These are phyloP conservation scores for Aelia acuminata DNA, from an alignment of 2,888 invertebrate genomes.

Conservation along the genomic window DNA sequence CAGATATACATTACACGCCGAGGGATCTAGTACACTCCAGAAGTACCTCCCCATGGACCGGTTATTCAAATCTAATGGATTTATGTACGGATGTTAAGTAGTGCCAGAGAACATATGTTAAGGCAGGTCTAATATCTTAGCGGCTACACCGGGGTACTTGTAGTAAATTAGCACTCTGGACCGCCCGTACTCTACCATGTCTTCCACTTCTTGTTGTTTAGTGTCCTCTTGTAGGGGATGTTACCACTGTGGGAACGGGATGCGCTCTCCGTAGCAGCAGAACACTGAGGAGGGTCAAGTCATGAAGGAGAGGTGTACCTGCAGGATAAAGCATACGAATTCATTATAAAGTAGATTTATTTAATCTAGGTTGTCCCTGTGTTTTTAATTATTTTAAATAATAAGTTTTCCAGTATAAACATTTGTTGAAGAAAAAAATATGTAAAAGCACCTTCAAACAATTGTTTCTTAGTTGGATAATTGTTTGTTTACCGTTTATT, in stretches of 20 bases:
- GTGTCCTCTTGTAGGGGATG: neutral
- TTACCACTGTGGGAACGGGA: neutral
- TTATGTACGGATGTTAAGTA: slow-evolving; percentile 20
- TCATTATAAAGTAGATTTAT: too few relatives aligned
- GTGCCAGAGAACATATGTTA: neutral
- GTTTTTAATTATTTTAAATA: too few relatives aligned
- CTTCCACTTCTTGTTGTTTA: neutral
- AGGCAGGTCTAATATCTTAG: neutral
- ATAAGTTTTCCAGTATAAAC: too few relatives aligned
- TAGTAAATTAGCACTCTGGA: neutral
- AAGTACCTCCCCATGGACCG: neutral
- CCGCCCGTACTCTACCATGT: neutral
- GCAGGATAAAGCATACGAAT: too few relatives aligned
- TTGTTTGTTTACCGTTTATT: too few relatives aligned
- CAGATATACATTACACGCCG: neutral
- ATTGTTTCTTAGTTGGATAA: too few relatives aligned
- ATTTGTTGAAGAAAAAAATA: too few relatives aligned
- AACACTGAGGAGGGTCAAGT: neutral
- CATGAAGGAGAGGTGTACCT: too few relatives aligned
- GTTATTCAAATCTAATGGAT: slow-evolving; percentile 22
- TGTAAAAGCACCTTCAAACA: too few relatives aligned
- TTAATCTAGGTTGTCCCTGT: too few relatives aligned
- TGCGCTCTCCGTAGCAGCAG: too few relatives aligned
- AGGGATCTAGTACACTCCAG: neutral
- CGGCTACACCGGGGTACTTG: neutral